These are phyloP conservation scores for Taeniopygia guttata DNA, from an alignment of 2,797 vertebrate genomes.

Conservation along the genomic window DNA sequence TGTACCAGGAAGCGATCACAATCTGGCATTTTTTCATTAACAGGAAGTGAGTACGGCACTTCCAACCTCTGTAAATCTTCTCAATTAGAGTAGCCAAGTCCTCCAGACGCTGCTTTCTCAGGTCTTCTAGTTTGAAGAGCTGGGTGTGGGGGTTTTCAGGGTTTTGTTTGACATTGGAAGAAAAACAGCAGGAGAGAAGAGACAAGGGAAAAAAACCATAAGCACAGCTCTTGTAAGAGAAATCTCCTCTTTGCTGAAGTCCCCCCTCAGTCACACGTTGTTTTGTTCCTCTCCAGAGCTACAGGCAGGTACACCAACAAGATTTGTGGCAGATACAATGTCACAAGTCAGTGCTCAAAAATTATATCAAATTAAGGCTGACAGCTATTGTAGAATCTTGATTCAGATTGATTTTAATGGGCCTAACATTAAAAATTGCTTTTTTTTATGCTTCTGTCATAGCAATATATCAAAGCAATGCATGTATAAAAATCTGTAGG, in stretches of 20 bases:
- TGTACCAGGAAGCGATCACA: constrained; percentile 90
- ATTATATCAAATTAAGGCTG: neutral
- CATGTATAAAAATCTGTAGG: neutral
- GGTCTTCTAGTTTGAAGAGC: constrained; percentile 94
- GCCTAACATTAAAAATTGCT: neutral
- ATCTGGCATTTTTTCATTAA: constrained; percentile 92
- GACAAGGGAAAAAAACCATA: neutral
- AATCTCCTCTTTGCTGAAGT: neutral
- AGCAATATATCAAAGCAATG: neutral
- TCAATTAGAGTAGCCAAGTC: constrained; percentile 92
- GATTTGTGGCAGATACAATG: neutral
- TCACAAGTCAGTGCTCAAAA: accelerated
- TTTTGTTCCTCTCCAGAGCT: neutral
- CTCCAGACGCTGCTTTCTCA: constrained; percentile 87
- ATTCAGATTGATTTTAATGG: neutral
- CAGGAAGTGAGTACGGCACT: constrained; percentile 87
- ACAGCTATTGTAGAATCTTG: neutral
- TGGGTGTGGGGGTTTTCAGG: constrained; percentile 16
- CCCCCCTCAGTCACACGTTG: neutral
- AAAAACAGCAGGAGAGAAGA: neutral
- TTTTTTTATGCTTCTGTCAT: neutral
- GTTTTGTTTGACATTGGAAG: neutral
- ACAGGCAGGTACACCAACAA: neutral
- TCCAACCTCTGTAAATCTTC: constrained; percentile 98
- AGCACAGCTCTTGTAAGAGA: neutral